These are phyloP conservation scores for Coturnix japonica DNA, from an alignment of 2,113 vertebrate species.

Conservation along the genomic window DNA sequence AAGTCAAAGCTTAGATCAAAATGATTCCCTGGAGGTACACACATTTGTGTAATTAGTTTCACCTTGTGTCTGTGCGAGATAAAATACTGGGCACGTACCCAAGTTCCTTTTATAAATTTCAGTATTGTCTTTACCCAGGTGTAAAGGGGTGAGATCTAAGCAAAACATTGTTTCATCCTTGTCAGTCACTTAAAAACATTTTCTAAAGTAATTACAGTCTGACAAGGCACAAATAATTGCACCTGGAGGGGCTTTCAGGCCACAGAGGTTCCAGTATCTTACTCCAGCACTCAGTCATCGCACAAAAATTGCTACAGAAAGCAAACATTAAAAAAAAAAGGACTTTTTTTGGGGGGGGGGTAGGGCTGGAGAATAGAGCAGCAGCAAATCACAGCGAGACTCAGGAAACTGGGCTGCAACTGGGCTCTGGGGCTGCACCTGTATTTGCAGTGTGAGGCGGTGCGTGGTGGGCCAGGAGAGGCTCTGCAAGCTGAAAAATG, in stretches of 20 bases:
- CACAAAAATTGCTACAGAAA: background rate
- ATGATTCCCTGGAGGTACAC: constrained; percentile 73
- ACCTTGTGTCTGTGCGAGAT: constrained; percentile 75
- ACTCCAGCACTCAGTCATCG: background rate
- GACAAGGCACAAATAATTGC: constrained; percentile 68
- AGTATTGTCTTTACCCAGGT: constrained; percentile 59
- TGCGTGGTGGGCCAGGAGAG: accelerated
- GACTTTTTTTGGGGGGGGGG: accelerated
- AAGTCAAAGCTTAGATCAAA: constrained; percentile 76
- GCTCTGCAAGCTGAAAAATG: background rate
- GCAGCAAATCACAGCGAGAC: background rate
- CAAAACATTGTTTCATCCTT: constrained; percentile 27
- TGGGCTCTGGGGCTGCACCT: background rate
- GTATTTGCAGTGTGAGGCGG: background rate
- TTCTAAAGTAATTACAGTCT: constrained; percentile 45
- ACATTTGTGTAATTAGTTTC: constrained; percentile 76
- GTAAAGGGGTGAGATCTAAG: constrained; percentile 48
- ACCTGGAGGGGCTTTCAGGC: constrained; percentile 47
- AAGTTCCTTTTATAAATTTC: constrained; percentile 56
- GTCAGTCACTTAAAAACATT: constrained; percentile 65
- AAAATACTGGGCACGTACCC: constrained; percentile 62
- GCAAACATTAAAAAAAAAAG: background rate
- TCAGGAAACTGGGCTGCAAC: background rate
- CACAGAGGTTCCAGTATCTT: constrained; percentile 12
- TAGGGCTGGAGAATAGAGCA: background rate